Percentiles rank a stretch among this genome's conserved stretches.
Evolutionary conservation across 2,113 vertebrate genomes (phyloP).

Genomic region (Myanophis thanlyinensis): DNA sequence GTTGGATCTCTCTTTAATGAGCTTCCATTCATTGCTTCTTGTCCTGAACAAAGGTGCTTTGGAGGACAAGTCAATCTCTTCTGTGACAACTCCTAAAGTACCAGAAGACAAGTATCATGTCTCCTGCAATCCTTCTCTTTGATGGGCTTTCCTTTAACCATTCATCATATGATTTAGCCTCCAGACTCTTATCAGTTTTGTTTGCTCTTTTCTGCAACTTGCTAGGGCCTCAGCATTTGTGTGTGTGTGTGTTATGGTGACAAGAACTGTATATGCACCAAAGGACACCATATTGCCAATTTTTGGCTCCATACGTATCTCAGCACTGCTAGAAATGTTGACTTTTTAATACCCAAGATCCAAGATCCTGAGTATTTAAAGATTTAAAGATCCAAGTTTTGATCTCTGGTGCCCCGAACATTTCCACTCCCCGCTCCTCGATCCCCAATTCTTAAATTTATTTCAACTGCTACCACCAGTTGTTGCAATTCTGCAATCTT

Average conservation of each 20-base stretch:
- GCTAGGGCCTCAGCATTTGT: not conserved
- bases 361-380: too few relatives aligned
- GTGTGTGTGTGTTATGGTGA: not conserved
- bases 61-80: too few relatives aligned
- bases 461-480: not conserved
- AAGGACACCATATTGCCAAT: not conserved
- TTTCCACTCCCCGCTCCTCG: not conserved
- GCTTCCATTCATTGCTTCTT: not conserved
- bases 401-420: not conserved
- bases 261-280: not conserved
- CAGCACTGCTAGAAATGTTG: not conserved
- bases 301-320: not conserved
- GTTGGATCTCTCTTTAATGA: not conserved
- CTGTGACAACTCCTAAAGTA: not conserved
- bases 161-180: not conserved
- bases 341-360: not conserved
- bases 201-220: not conserved
- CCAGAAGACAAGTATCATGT: not conserved
- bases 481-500: not conserved
- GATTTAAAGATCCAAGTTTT: not conserved
- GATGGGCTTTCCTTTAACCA: not conserved
- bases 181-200: not conserved
- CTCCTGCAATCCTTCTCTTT: not conserved
- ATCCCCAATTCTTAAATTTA: not conserved
- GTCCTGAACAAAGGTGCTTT: too few relatives aligned